Conservation (phyloP, 2,888 invertebrate genomes). For the Andrena minutula region DNA sequence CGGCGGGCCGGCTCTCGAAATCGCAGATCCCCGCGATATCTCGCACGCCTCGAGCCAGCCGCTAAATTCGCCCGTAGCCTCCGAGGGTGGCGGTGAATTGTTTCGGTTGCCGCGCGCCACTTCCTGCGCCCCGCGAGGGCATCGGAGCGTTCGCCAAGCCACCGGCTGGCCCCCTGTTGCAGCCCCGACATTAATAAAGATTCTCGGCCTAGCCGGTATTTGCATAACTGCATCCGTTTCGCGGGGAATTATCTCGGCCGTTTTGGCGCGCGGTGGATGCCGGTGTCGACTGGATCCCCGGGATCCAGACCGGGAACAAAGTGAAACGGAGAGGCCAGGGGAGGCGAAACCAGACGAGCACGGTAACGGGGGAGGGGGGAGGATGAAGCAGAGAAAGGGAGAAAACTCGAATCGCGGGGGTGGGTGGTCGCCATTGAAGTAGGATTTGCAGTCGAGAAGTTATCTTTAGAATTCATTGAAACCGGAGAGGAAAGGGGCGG, state of each 20-base stretch:
- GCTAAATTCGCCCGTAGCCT: constrained; percentile 20
- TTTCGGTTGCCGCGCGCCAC: constrained; percentile 48
- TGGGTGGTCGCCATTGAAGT: constrained; percentile 35
- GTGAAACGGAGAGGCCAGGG: constrained; percentile 15
- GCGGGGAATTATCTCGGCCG: constrained; percentile 66
- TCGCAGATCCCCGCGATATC: constrained; percentile 43
- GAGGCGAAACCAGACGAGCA: background rate
- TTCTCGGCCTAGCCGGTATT: constrained; percentile 61
- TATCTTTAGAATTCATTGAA: constrained; percentile 81
- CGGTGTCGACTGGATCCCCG: background rate
- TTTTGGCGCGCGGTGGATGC: background rate
- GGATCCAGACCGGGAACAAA: constrained; percentile 2
- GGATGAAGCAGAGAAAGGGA: background rate
- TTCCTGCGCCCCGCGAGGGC: constrained; percentile 77
- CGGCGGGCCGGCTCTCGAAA: background rate
- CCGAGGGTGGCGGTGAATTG: constrained; percentile 38
- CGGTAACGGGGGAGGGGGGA: background rate
- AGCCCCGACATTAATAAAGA: constrained; percentile 74
- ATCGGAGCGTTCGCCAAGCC: constrained; percentile 33
- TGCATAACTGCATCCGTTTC: constrained; percentile 75
- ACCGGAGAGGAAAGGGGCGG: constrained; percentile 65
- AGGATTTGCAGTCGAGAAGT: constrained; percentile 72
- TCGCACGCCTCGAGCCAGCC: constrained; percentile 9
- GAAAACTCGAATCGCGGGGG: constrained; percentile 9
- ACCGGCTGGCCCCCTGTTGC: constrained; percentile 33